Base-by-base conservation (phyloP, 2,888 invertebrate species). In the Drosophila differens region DNA sequence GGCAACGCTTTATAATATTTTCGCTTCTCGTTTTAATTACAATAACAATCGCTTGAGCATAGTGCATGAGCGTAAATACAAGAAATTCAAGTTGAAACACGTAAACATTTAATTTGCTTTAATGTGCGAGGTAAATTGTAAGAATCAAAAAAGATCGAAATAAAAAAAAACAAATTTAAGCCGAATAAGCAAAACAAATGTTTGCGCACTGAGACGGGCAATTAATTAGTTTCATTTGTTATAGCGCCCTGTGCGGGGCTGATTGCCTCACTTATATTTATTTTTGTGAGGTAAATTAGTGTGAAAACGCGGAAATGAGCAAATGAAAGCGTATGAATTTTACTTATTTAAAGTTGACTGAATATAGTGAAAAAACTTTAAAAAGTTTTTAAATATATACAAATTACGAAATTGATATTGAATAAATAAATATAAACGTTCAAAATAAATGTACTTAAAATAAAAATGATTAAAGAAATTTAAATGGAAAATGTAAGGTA, bases 181-280 rank as follows among this genome's bases (percentile, higher is more conserved):
- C 35, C 52, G 59, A 60, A 65, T 52, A 65, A 69, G 41, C 39
- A 47, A 57, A 80, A 70, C 58, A 80, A 80, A 70, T 86, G 77
- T 87, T 85, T 87, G 82, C 81, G 71, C 68, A 76, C 75, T 65
- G 77, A 66, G 76, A 88, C 76, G 77, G 79, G 74, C 83, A 85
- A 89, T 87, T 85, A 89, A 89, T 79, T 72, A 74, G 75, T 74
- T 82, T 84, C 87, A 64, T 76, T 76, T 76, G 81, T 70, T 63
- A 61, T 70, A 66, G 47, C 59, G 47, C 30, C 39, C 35, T 51
- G 39, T 55, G 66, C 35, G 52, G 54, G 63, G 44, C 70, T 79
- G 78, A 87, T 87, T 76, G 76, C 72, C 49, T 64, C 63, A 78
- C 49, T 55, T 37, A 16, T 14, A 14, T 49, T 22, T 33, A 19